Percentiles rank a stretch among this genome's conserved stretches.
Evolutionary conservation across 2,888 invertebrate species (phyloP).

Genomic region (Stratiomys singularior): DNA sequence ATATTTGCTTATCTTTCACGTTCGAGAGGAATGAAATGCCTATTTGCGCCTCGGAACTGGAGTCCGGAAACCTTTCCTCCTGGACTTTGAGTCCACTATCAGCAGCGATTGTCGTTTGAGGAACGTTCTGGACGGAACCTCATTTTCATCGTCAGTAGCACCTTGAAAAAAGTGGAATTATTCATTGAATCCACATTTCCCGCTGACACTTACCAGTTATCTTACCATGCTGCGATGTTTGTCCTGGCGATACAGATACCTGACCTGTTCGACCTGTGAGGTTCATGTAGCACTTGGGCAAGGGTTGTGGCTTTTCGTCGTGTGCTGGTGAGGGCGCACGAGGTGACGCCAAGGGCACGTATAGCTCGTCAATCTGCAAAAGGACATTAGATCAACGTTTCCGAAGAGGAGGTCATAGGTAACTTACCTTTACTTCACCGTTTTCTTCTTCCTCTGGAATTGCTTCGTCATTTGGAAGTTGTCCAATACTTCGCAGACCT

Average conservation of each 20-base stretch:
- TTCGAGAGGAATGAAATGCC: background rate
- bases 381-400: background rate
- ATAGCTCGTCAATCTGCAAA: constrained; percentile 55
- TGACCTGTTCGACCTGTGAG: constrained; percentile 62
- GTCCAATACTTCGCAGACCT: constrained; percentile 58
- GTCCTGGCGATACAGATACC: constrained; percentile 64
- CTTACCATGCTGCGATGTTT: constrained; percentile 62
- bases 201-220: background rate
- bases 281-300: constrained; percentile 65
- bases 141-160: constrained; percentile 83
- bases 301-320: constrained; percentile 62
- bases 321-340: constrained; percentile 57
- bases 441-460: constrained; percentile 52
- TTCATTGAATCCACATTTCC: constrained; percentile 25
- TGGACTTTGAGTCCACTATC: constrained; percentile 83
- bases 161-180: constrained; percentile 51
- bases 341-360: constrained; percentile 57
- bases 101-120: constrained; percentile 85
- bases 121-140: constrained; percentile 81
- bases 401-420: constrained; percentile 48
- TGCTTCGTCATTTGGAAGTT: constrained; percentile 58
- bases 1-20: too few relatives aligned
- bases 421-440: constrained; percentile 54
- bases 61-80: constrained; percentile 76
- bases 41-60: constrained; percentile 57